A percentile compares a stretch with the other conserved stretches of the same genome.
phyloP scores from a whole-genome alignment of 2,888 invertebrate species.

The Himalopsyche kuldschensis region DNA sequence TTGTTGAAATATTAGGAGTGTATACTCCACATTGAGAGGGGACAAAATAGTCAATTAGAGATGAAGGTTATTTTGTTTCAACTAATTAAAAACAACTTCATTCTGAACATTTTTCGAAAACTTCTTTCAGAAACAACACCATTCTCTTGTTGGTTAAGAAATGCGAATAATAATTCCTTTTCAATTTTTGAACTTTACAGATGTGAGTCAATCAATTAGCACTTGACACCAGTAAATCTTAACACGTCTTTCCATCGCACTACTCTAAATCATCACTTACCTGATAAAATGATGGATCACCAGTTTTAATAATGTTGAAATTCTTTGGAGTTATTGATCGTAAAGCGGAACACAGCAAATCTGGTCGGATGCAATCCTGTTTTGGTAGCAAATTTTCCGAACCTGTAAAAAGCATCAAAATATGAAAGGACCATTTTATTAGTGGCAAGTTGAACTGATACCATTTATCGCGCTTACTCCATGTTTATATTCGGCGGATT shows the following conservation, averaged over 20 bases:
- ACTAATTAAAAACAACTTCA: too few species aligned
- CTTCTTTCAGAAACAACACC: not conserved
- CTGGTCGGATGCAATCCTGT: slow-evolving; percentile 50
- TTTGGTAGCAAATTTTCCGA: slow-evolving; percentile 51
- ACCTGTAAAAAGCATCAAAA: slow-evolving; percentile 44
- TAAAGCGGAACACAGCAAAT: slow-evolving; percentile 51
- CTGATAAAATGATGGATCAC: slow-evolving; percentile 34
- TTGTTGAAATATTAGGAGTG: too few species aligned
- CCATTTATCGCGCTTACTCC: too few species aligned
- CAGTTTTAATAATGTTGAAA: slow-evolving; percentile 49
- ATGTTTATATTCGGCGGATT: too few species aligned
- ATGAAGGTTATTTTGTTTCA: too few species aligned
- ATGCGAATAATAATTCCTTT: too few species aligned
- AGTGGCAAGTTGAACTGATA: too few species aligned
- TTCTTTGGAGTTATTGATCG: slow-evolving; percentile 49
- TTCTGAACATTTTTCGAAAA: too few species aligned
- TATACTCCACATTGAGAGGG: too few species aligned
- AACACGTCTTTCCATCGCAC: slow-evolving; percentile 46
- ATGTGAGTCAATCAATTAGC: slow-evolving; percentile 50
- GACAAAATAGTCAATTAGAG: too few species aligned
- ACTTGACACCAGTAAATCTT: slow-evolving; percentile 54
- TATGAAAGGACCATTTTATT: too few species aligned
- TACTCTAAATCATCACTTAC: slow-evolving; percentile 37
- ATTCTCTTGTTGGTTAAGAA: not conserved
- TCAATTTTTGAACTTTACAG: too few species aligned